Base-by-base conservation (phyloP, 2,113 vertebrate genomes). In the Barbus barbus region DNA sequence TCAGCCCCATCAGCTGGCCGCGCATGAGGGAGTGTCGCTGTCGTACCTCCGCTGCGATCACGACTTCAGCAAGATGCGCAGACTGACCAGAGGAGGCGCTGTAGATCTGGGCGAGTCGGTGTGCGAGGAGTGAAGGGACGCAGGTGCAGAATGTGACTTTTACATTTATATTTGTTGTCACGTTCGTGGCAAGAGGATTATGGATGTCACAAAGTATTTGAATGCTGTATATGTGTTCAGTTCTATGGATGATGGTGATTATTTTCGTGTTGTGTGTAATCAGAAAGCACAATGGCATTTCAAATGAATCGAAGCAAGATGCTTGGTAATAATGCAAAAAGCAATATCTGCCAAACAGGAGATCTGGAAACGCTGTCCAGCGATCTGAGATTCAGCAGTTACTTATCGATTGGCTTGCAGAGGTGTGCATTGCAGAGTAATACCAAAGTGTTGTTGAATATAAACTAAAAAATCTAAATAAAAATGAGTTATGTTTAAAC, bases 101-200 rank as follows among this genome's bases (percentile, higher is more conserved):
- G 94, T 95, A 86, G 94, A 95, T 90, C 92, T 95, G 82, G 94
- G 93, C 87, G 94, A 95, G 92, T 95, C 94, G 1, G 93, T 94
- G 90, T 95, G 94, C 85, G 94, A 95, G 90, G 94, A 95, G 90
- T 95, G 93, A 93, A 86, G 85, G 83, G 88, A 83, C 86, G 83
- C 41, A 46, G 38, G 22, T 36, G n/a, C 73, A 83, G n/a, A 53
- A 76, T 31, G 81, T 38, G 31, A 65, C 46, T 84, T 56, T 58
- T 56, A 56, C 48, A 53, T 53, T 53, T 31, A 28, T 36, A 79
- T 31, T 28, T 84, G 76, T 33, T 14, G 46, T 81, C 71, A 63
- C 71, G 28, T n/a, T 41, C 31, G 53, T 63, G 44, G 71, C 53
- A 26, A 26, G n/a, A 53, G n/a, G 51, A 12, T 58, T 38, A 33